phyloP scores from a whole-genome alignment of 53 echinoderm and acorn worm genomes.

The Echinarachnius parma region DNA sequence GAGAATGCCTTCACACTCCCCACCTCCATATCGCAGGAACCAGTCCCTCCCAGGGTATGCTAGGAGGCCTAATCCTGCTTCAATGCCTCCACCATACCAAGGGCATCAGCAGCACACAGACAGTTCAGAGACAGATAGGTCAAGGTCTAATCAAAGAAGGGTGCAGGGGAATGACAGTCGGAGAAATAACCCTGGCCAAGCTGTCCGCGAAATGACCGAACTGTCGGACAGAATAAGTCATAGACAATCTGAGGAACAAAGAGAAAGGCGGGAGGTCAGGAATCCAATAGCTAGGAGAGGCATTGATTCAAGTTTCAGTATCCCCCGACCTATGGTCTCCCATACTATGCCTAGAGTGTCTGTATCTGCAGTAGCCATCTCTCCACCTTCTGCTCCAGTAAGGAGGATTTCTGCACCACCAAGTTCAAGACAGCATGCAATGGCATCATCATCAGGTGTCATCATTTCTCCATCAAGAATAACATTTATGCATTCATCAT shows the following conservation, averaged over 20 bases:
- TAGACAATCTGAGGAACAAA: background rate
- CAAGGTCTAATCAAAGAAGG: background rate
- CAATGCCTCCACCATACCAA: slow-evolving; percentile 25
- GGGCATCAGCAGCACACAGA: background rate
- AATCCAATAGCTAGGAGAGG: background rate
- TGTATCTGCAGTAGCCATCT: slow-evolving; percentile 15
- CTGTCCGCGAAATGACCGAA: slow-evolving; percentile 5
- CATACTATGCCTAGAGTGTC: slow-evolving; percentile 22
- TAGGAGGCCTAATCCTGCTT: slow-evolving; percentile 13
- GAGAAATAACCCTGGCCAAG: background rate
- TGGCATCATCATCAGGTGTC: slow-evolving; percentile 4
- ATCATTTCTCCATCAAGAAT: slow-evolving; percentile 3
- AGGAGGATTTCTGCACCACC: slow-evolving; percentile 7
- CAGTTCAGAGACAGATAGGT: background rate
- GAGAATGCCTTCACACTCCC: slow-evolving; percentile 20
- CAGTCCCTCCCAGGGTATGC: slow-evolving; percentile 34
- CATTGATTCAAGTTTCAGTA: no score
- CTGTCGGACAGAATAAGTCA: slow-evolving; percentile 21
- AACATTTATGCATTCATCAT: no score
- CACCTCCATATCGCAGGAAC: slow-evolving; percentile 34
- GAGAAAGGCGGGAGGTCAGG: background rate
- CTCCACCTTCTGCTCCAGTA: slow-evolving; percentile 17
- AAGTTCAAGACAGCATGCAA: background rate
- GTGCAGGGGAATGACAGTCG: background rate
- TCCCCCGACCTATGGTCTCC: slow-evolving; percentile 10